These are phyloP conservation scores for Onchidella celtica DNA, from an alignment of 2,888 invertebrate genomes.

Conservation along the genomic window DNA sequence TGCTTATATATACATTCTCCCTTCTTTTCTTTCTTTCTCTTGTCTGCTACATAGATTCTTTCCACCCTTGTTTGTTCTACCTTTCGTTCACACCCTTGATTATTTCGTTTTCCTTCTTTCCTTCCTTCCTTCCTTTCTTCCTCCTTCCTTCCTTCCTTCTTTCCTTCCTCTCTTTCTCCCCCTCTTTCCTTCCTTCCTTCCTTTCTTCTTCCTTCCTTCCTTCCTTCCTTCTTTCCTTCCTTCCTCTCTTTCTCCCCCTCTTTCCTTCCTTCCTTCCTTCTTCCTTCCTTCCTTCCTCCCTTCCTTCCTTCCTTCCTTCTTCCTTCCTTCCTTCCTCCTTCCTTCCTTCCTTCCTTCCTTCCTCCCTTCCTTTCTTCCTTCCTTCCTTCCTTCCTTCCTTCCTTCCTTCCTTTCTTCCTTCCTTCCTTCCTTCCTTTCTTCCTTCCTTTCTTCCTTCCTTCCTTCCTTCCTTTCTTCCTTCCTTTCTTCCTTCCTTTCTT, in stretches of 20 bases:
- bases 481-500: not conserved
- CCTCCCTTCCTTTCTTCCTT: not conserved
- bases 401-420: not conserved
- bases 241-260: not conserved
- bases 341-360: not conserved
- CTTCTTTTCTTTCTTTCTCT: too few relatives aligned
- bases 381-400: not conserved
- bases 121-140: not conserved
- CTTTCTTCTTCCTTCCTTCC: not conserved
- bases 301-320: not conserved
- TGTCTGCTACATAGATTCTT: too few relatives aligned
- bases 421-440: not conserved
- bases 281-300: not conserved
- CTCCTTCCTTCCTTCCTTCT: not conserved
- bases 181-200: slow-evolving; percentile 18
- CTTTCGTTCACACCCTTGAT: too few relatives aligned
- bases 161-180: not conserved
- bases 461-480: not conserved
- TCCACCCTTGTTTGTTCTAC: too few relatives aligned
- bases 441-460: not conserved
- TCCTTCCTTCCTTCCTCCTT: not conserved
- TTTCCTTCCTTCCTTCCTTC: not conserved
- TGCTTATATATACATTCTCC: too few relatives aligned
- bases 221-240: not conserved
- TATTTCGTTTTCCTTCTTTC: not conserved